phyloP scores from a whole-genome alignment of 1,140 invertebrate species.

The Zaprionus ghesquierei region DNA sequence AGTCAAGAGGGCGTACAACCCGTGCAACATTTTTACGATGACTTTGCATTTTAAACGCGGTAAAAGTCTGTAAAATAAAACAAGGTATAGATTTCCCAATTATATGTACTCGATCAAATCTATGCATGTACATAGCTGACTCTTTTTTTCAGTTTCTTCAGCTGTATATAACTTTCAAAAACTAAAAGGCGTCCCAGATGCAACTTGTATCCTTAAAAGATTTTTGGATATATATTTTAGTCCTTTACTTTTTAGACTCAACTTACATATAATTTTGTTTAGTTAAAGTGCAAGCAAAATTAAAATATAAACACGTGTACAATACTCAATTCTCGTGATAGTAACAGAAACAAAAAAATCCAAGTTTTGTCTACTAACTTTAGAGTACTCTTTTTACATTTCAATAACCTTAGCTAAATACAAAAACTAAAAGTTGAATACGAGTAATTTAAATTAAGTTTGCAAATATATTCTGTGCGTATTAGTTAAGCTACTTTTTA shows the following conservation, averaged over 20 bases:
- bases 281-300: slow-evolving; percentile 13
- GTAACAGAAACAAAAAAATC: slow-evolving; percentile 59
- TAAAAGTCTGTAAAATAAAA: slow-evolving; percentile 36
- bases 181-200: slow-evolving; percentile 44
- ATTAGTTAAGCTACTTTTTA: slow-evolving; percentile 61
- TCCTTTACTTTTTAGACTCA: slow-evolving; percentile 35
- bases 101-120: neutral
- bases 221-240: slow-evolving; percentile 47
- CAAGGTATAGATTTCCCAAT: slow-evolving; percentile 25
- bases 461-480: slow-evolving; percentile 47
- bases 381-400: slow-evolving; percentile 5
- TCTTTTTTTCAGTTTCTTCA: slow-evolving; percentile 46
- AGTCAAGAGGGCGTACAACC: slow-evolving; percentile 45
- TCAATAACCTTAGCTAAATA: slow-evolving; percentile 9
- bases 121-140: neutral
- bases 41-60: slow-evolving; percentile 68
- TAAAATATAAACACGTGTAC: slow-evolving; percentile 55
- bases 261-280: slow-evolving; percentile 24
- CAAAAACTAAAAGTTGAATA: slow-evolving; percentile 21
- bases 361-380: slow-evolving; percentile 66
- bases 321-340: slow-evolving; percentile 81
- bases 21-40: slow-evolving; percentile 75
- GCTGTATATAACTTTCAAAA: slow-evolving; percentile 58
- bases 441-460: slow-evolving; percentile 52
- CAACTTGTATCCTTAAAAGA: slow-evolving; percentile 47